These are phyloP conservation scores for Heliothis peltigera DNA, from an alignment of 2,888 invertebrate genomes.

Conservation along the genomic window DNA sequence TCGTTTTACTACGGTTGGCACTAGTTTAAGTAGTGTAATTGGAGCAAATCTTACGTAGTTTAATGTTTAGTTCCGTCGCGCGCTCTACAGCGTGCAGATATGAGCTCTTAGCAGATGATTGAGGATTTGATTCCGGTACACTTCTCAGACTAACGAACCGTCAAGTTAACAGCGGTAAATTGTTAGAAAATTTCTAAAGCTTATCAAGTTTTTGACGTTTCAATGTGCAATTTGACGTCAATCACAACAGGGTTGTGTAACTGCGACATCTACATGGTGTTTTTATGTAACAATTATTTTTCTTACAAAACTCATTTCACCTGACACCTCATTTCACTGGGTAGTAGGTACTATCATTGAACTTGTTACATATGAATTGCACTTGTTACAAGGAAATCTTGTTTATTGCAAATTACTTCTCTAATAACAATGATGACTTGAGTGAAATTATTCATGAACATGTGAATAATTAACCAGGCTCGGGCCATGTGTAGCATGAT, in stretches of 20 bases:
- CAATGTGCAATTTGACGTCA: conserved; percentile 74
- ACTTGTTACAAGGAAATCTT: conserved; percentile 20
- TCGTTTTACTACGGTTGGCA: conserved; percentile 47
- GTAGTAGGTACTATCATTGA: neutral
- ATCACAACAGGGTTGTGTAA: conserved; percentile 73
- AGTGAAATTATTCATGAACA: conserved; percentile 38
- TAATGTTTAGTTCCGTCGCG: conserved; percentile 62
- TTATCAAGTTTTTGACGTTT: conserved; percentile 82
- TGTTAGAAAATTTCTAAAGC: conserved; percentile 79
- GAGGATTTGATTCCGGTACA: conserved; percentile 86
- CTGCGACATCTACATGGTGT: conserved; percentile 14
- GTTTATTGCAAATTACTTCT: conserved; percentile 12
- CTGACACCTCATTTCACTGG: neutral
- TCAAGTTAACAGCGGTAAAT: conserved; percentile 79
- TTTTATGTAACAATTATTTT: conserved; percentile 5
- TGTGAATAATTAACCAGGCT: conserved; percentile 19
- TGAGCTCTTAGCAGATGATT: conserved; percentile 75
- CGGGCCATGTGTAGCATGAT: conserved; percentile 3
- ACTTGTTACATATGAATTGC: too few species aligned
- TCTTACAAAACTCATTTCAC: neutral
- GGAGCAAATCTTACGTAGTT: conserved; percentile 65
- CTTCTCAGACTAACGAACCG: conserved; percentile 86
- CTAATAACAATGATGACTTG: conserved; percentile 4
- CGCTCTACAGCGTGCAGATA: conserved; percentile 55
- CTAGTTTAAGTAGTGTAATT: conserved; percentile 58